Base-by-base conservation (phyloP, 2,888 invertebrate species). In the Thymelicus sylvestris region DNA sequence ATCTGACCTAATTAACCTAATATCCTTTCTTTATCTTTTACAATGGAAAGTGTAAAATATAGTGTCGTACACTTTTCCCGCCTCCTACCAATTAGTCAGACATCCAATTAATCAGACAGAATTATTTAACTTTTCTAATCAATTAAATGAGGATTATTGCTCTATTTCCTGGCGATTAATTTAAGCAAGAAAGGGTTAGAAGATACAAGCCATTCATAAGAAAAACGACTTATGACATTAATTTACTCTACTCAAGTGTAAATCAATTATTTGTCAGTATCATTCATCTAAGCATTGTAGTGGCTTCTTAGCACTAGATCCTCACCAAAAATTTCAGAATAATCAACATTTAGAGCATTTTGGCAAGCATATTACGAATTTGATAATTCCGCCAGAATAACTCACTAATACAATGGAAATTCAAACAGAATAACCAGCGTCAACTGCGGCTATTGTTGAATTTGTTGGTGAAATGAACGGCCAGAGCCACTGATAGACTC, bases 1-100 rank as follows among this genome's bases (percentile, higher is more conserved):
- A n/a, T 39, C 60, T 60, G 60, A 60, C 41, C 60, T 41, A 60
- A 60, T 60, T 60, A 41, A 60, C 15, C 15, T 60, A 57, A 57
- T 38, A 38, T 57, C 57, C 60, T 41, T 41, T 60, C 41, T 39
- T 41, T 41, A 60, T 41, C 41, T 38, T 41, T 60, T 41, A 15
- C 39, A 41, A 60, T 41, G 41, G 60, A 60, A 60, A 60, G 60
- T 60, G 41, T 41, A 13, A 7, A 10, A 8, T 38, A 57, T 57
- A 13, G 57, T 10, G 31, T 2, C 57, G 31, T 57, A 38, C 38
- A 57, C 38, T 57, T 57, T 57, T 38, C 13, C 31, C 31, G 57
- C 57, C 38, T 57, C 38, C 31, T 38, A 31, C 13, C 57, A 57
- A 57, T 57, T 57, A 3, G 31, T 12, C 1, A 24, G 24, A 24